phyloP scores from a whole-genome alignment of 2,888 invertebrate genomes.

The Leptura quadrifasciata region DNA sequence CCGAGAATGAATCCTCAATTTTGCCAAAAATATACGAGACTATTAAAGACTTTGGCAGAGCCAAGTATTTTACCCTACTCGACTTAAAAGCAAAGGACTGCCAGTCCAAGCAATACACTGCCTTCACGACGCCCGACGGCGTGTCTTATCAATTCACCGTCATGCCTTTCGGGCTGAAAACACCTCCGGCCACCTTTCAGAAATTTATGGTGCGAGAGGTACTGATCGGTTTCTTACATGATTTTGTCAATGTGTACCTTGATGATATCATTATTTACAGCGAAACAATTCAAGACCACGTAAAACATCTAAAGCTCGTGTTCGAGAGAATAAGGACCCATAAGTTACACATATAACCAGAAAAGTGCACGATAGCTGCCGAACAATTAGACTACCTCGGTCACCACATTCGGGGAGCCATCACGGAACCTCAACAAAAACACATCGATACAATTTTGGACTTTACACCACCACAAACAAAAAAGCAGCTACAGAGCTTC shows the following conservation, averaged over 20 bases:
- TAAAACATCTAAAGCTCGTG: background rate
- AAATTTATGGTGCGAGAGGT: too few species aligned
- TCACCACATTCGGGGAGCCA: too few species aligned
- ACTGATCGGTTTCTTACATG: too few species aligned
- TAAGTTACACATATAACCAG: conserved; percentile 22
- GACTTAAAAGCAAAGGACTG: background rate
- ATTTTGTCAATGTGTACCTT: too few species aligned
- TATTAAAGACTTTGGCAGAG: background rate
- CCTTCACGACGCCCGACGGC: background rate
- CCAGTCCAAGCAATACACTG: background rate
- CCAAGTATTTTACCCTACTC: background rate
- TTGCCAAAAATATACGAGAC: too few species aligned
- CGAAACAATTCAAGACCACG: background rate
- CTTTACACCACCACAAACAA: conserved; percentile 10
- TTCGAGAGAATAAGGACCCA: too few species aligned
- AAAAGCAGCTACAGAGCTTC: conserved; percentile 38
- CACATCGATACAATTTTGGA: background rate
- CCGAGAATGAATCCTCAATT: too few species aligned
- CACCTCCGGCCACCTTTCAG: background rate
- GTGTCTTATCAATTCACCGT: background rate
- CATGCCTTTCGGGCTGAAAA: background rate
- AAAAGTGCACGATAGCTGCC: conserved; percentile 28
- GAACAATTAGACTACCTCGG: conserved; percentile 22
- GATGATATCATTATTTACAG: background rate
- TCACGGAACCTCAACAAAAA: conserved; percentile 14